Percentiles rank a stretch among this genome's conserved stretches.
phyloP scores from a whole-genome alignment of 2,888 invertebrate genomes.

The Hirtodrosophila alboralis region DNA sequence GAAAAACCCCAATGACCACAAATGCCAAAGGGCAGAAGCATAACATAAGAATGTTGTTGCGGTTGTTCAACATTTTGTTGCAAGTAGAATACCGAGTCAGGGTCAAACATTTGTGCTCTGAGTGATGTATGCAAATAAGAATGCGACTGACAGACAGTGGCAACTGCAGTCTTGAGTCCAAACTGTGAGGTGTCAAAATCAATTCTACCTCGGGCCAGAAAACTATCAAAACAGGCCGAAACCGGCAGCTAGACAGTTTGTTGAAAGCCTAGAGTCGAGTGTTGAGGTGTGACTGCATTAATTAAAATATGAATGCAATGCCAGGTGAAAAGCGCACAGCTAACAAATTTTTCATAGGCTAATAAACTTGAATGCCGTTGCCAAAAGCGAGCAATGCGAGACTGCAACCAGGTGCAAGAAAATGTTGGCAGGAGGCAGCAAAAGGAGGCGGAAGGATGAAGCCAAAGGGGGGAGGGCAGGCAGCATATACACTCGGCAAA shows the following conservation, averaged over 20 bases:
- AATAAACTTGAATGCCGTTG: conserved; percentile 76
- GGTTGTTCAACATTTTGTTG: conserved; percentile 44
- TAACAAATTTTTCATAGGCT: conserved; percentile 80
- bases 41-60: conserved; percentile 60
- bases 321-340: conserved; percentile 72
- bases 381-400: conserved; percentile 44
- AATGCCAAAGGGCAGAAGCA: conserved; percentile 27
- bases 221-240: conserved; percentile 12
- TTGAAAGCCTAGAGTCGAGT: conserved; percentile 4
- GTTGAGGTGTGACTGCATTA: conserved; percentile 65
- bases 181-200: conserved; percentile 43
- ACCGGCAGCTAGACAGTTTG: not conserved
- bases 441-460: too few relatives aligned
- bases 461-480: too few relatives aligned
- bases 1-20: conserved; percentile 48
- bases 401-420: conserved; percentile 6
- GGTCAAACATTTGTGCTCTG: conserved; percentile 18
- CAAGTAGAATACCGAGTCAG: conserved; percentile 5
- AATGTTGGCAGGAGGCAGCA: too few relatives aligned
- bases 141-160: conserved; percentile 26
- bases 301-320: conserved; percentile 75
- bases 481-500: conserved; percentile 30
- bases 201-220: conserved; percentile 25
- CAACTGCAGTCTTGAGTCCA: not conserved
- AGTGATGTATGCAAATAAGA: conserved; percentile 31